These are phyloP conservation scores for Phymorhynchus buccinoides DNA, from an alignment of 1,140 invertebrate genomes.

Conservation along the genomic window DNA sequence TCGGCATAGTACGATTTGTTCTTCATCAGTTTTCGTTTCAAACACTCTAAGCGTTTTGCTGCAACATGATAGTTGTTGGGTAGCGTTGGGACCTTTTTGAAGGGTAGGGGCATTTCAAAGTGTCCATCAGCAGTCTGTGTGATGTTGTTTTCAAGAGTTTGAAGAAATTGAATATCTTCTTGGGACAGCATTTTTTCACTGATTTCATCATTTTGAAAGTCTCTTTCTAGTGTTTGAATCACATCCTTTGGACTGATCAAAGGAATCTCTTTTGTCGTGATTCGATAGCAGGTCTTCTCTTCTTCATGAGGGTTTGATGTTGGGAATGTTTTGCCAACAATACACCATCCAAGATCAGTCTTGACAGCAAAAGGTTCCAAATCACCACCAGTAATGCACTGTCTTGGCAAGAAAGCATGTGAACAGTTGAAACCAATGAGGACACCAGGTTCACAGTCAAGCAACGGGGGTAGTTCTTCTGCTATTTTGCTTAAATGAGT, in stretches of 20 bases:
- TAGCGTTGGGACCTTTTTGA: not conserved
- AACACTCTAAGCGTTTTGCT: not conserved
- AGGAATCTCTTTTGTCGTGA: conserved; percentile 5
- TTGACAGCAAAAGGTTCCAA: conserved; percentile 18
- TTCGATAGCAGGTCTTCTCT: not conserved
- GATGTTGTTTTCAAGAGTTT: conserved; percentile 3
- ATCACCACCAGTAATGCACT: not conserved
- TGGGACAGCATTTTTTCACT: not conserved
- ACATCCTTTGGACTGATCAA: not conserved
- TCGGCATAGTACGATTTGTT: not conserved
- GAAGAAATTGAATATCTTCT: conserved; percentile 1
- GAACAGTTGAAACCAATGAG: not conserved
- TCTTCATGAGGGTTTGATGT: not conserved
- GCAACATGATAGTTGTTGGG: conserved; percentile 4
- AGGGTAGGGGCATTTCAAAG: conserved; percentile 15
- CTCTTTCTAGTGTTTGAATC: not conserved
- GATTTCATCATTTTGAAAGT: not conserved
- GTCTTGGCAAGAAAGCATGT: conserved; percentile 5
- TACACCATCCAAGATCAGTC: conserved; percentile 15
- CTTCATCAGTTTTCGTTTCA: not conserved
- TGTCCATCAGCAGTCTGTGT: not conserved
- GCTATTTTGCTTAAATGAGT: not conserved
- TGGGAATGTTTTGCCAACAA: too few relatives aligned
- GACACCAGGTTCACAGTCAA: conserved; percentile 20
- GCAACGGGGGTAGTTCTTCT: not conserved